A percentile compares a stretch with the other conserved stretches of the same genome.
Conservation (phyloP, 1,140 invertebrate genomes). For the Vanessa atalanta region DNA sequence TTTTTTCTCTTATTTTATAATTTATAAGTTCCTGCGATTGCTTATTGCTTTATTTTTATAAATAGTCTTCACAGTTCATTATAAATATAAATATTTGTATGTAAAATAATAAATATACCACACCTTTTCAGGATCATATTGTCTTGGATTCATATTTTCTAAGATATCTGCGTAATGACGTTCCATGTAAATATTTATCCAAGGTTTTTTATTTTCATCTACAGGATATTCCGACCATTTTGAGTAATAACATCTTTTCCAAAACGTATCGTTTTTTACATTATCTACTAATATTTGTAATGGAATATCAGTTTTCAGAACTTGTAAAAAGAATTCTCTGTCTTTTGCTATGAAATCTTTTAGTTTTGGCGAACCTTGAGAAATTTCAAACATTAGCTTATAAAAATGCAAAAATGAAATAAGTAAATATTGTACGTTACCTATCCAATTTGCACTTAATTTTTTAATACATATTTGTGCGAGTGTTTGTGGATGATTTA, state of each 20-base stretch:
- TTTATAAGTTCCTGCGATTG: no score
- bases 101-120: background rate
- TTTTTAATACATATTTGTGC: slow-evolving; percentile 69
- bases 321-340: slow-evolving; percentile 71
- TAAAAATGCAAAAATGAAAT: background rate
- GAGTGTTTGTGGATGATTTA: slow-evolving; percentile 64
- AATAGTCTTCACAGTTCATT: no score
- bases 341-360: slow-evolving; percentile 70
- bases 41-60: no score
- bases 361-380: slow-evolving; percentile 60
- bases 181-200: slow-evolving; percentile 78
- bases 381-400: slow-evolving; percentile 7
- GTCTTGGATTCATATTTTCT: slow-evolving; percentile 76
- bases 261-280: slow-evolving; percentile 78
- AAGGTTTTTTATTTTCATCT: slow-evolving; percentile 59
- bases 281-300: slow-evolving; percentile 73
- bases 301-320: slow-evolving; percentile 70
- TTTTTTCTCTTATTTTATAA: no score
- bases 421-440: slow-evolving; percentile 45
- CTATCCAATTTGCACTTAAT: slow-evolving; percentile 70
- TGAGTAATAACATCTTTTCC: slow-evolving; percentile 73
- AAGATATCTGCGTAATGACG: slow-evolving; percentile 72
- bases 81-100: no score
- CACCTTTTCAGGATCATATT: slow-evolving; percentile 79
- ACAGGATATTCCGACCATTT: slow-evolving; percentile 66